These are phyloP conservation scores for Acipenser transmontanus DNA, from an alignment of 2,797 vertebrate species.

Conservation along the genomic window DNA sequence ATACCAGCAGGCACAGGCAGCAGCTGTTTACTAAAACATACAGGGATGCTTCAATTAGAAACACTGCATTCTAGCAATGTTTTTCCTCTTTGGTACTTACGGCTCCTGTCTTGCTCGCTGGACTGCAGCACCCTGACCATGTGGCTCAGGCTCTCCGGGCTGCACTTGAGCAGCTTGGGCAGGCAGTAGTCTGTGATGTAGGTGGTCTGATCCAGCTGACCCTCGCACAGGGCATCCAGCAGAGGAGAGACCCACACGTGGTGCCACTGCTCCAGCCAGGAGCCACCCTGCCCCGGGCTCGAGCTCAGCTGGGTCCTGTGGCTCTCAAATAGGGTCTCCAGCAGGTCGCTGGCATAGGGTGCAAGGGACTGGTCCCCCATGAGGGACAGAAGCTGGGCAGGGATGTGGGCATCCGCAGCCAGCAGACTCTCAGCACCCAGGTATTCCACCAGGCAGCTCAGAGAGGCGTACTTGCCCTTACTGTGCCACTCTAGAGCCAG, in stretches of 20 bases:
- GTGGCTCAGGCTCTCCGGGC: constrained; percentile 75
- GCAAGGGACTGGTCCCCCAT: constrained; percentile 88
- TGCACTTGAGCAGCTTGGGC: constrained; percentile 82
- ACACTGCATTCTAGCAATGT: not conserved
- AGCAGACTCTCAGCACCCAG: constrained; percentile 72
- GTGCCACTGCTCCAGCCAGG: constrained; percentile 78
- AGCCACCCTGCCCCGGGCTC: constrained; percentile 18
- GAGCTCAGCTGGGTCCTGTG: constrained; percentile 70
- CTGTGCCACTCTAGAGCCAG: constrained; percentile 85
- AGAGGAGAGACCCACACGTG: constrained; percentile 83
- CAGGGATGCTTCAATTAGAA: not conserved
- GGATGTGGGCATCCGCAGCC: constrained; percentile 64
- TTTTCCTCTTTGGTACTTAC: not conserved
- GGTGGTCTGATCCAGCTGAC: constrained; percentile 73
- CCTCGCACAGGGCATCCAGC: constrained; percentile 75
- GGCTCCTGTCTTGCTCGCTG: constrained; percentile 16
- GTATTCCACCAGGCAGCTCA: constrained; percentile 79
- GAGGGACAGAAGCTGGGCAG: constrained; percentile 67
- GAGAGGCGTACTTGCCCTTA: constrained; percentile 80
- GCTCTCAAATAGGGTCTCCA: constrained; percentile 86
- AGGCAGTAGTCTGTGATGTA: constrained; percentile 90
- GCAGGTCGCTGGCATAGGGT: constrained; percentile 81
- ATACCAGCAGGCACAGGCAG: not conserved
- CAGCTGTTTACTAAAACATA: not conserved
- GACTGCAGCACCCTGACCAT: constrained; percentile 82